Evolutionary conservation across 2,888 invertebrate species (phyloP).

Genomic region (Meloe dianella): DNA sequence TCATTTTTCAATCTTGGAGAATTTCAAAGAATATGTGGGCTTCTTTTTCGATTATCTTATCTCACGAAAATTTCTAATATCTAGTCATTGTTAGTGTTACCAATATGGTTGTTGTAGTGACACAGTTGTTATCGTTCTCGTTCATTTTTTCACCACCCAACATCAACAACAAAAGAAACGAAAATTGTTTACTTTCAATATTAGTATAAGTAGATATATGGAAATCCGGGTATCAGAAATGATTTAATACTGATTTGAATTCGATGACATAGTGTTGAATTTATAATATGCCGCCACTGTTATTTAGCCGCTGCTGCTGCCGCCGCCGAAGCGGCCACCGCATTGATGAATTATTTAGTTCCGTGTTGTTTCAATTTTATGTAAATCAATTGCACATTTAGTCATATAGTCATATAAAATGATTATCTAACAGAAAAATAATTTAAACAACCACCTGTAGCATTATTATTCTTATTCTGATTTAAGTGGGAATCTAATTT

Average conservation of each 20-base stretch:
- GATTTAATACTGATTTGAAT: not conserved
- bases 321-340: no score
- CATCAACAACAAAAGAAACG: not conserved
- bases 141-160: not conserved
- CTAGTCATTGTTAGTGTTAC: slow-evolving; percentile 3
- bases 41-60: slow-evolving; percentile 2
- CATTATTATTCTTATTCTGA: not conserved
- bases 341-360: not conserved
- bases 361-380: slow-evolving; percentile 13
- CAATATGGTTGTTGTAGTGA: not conserved
- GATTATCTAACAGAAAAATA: slow-evolving; percentile 18
- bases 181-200: not conserved
- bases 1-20: not conserved
- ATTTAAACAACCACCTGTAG: slow-evolving; percentile 24
- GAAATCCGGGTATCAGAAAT: not conserved
- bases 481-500: no score
- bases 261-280: not conserved
- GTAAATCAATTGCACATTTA: slow-evolving; percentile 24
- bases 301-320: not conserved
- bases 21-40: not conserved
- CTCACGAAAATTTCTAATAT: slow-evolving; percentile 8
- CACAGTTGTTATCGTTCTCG: not conserved
- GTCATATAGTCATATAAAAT: slow-evolving; percentile 29
- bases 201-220: not conserved
- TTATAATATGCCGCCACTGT: not conserved